phyloP scores from a whole-genome alignment of 2,797 vertebrate species.

The Otus scops region DNA sequence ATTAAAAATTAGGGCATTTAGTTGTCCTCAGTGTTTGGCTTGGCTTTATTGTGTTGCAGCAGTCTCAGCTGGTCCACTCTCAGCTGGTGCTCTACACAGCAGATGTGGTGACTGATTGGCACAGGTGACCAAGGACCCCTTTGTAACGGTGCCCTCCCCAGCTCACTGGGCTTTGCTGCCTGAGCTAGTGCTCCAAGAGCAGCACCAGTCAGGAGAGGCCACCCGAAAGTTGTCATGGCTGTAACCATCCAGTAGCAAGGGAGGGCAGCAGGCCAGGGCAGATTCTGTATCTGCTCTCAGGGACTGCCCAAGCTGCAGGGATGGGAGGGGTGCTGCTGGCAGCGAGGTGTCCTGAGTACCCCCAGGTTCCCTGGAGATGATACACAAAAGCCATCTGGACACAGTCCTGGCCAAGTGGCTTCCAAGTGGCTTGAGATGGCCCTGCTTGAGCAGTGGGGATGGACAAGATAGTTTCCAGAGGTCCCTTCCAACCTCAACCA shows the following conservation, averaged over 20 bases:
- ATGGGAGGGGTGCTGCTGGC: neutral
- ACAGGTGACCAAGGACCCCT: rapidly evolving
- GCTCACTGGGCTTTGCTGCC: rapidly evolving
- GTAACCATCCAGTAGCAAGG: rapidly evolving
- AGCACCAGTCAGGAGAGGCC: neutral
- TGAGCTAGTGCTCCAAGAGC: neutral
- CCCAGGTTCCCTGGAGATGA: neutral
- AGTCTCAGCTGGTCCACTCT: neutral
- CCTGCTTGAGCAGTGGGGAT: neutral
- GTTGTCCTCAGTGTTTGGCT: neutral
- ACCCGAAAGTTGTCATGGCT: neutral
- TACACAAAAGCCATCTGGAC: neutral
- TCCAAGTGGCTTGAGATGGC: neutral
- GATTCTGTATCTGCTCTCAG: rapidly evolving
- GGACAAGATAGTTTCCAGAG: neutral
- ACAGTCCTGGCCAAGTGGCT: neutral
- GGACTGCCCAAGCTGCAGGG: neutral
- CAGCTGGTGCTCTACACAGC: neutral
- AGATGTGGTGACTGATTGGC: neutral
- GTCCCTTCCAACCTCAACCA: neutral
- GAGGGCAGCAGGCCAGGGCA: neutral
- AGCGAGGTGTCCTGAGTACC: rapidly evolving
- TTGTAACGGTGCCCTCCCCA: neutral
- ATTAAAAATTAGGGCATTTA: neutral
- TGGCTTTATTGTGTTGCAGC: neutral